phyloP scores from a whole-genome alignment of 2,888 invertebrate genomes.

The Rhimphoctona megacephalus region DNA sequence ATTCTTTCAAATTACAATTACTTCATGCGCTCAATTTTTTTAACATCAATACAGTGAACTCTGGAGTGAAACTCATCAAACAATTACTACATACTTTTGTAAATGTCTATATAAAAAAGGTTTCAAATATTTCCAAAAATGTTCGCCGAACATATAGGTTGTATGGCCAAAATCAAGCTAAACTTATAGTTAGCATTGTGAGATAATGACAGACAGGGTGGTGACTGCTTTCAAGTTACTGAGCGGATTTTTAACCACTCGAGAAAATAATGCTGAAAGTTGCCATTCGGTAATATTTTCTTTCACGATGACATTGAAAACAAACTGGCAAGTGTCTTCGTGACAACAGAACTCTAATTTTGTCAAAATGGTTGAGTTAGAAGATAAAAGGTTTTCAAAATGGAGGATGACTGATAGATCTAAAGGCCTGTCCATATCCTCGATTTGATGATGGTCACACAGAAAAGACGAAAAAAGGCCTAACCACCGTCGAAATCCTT shows the following conservation, averaged over 20 bases:
- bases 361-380: not conserved
- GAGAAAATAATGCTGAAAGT: not conserved
- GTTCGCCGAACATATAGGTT: not conserved
- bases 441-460: not conserved
- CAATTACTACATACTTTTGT: not conserved
- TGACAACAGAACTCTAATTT: not conserved
- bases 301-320: not conserved
- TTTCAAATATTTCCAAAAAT: not conserved
- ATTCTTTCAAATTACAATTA: too few relatives aligned
- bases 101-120: not conserved
- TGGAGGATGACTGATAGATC: not conserved
- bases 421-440: not conserved
- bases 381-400: not conserved
- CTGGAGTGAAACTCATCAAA: too few relatives aligned
- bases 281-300: not conserved
- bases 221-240: not conserved
- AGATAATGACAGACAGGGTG: not conserved
- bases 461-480: not conserved
- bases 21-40: too few relatives aligned
- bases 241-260: not conserved
- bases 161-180: not conserved
- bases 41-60: too few relatives aligned
- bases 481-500: not conserved
- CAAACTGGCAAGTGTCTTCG: not conserved
- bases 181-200: not conserved